Evolutionary conservation across 2,797 vertebrate genomes (phyloP).

Genomic region (Ispidina lecontei): DNA sequence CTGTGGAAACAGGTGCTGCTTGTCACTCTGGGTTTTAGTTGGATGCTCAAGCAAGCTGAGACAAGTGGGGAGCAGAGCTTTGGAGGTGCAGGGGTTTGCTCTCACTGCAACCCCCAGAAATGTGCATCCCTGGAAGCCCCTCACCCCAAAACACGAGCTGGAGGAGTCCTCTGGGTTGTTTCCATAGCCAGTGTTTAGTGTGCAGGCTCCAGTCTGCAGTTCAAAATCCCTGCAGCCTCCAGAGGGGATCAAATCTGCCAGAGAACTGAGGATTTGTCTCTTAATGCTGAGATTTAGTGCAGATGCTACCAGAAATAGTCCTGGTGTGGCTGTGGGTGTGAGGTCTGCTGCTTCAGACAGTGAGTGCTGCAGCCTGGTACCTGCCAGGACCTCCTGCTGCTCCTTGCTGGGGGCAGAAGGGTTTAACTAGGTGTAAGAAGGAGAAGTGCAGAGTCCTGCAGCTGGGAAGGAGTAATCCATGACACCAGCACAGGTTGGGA

Average conservation of each 20-base stretch:
- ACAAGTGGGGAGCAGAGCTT: background rate
- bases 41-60: background rate
- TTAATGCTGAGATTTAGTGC: background rate
- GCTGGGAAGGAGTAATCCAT: no score
- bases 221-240: background rate
- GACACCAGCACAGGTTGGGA: no score
- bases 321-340: fast-evolving
- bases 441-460: no score
- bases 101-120: background rate
- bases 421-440: no score
- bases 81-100: background rate
- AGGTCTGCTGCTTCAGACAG: fast-evolving
- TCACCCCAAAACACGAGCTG: background rate
- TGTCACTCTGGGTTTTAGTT: conserved; percentile 47
- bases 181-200: fast-evolving
- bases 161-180: background rate
- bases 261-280: background rate
- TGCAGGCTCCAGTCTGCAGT: background rate
- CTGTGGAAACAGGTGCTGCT: conserved; percentile 49
- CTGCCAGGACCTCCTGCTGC: background rate
- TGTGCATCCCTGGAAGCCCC: fast-evolving
- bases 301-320: background rate
- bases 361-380: fast-evolving
- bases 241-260: background rate
- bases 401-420: background rate